phyloP scores from a whole-genome alignment of 2,113 vertebrate genomes.

The Zosterops hypoxanthus region DNA sequence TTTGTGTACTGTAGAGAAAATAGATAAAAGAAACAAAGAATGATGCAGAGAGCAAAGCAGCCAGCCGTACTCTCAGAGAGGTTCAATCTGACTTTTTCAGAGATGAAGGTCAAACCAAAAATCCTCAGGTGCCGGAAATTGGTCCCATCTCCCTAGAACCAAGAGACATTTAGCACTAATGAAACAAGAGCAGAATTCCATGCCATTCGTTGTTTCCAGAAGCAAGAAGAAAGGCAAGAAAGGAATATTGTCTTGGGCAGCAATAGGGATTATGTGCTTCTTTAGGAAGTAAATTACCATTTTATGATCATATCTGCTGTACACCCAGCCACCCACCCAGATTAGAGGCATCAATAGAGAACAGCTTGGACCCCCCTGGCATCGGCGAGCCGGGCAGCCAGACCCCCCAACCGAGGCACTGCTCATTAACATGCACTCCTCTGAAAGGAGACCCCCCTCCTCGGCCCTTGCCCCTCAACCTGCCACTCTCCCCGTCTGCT shows the following conservation, averaged over 20 bases:
- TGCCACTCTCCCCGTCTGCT: conserved; percentile 35
- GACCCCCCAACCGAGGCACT: neutral
- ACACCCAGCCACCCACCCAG: conserved; percentile 38
- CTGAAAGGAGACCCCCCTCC: conserved; percentile 61
- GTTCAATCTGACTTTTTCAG: conserved; percentile 36
- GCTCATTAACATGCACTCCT: conserved; percentile 41
- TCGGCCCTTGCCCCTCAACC: conserved; percentile 63
- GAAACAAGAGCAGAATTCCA: neutral
- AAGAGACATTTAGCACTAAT: neutral
- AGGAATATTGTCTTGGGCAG: conserved; percentile 38
- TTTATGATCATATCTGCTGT: conserved; percentile 35
- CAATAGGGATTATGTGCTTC: neutral
- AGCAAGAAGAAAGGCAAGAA: conserved; percentile 11
- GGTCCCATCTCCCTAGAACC: conserved; percentile 11
- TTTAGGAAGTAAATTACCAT: neutral
- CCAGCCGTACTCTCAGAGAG: conserved; percentile 32
- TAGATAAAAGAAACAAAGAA: conserved; percentile 59
- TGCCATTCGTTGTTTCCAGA: neutral
- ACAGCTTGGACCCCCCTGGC: neutral
- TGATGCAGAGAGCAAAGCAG: conserved; percentile 51
- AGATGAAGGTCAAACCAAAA: conserved; percentile 61
- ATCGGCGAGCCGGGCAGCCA: neutral
- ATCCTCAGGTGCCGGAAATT: conserved; percentile 55
- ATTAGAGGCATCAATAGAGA: neutral
- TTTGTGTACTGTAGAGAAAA: conserved; percentile 51